Evolutionary conservation across 2,113 vertebrate species (phyloP).

Genomic region (Pterocles gutturalis): DNA sequence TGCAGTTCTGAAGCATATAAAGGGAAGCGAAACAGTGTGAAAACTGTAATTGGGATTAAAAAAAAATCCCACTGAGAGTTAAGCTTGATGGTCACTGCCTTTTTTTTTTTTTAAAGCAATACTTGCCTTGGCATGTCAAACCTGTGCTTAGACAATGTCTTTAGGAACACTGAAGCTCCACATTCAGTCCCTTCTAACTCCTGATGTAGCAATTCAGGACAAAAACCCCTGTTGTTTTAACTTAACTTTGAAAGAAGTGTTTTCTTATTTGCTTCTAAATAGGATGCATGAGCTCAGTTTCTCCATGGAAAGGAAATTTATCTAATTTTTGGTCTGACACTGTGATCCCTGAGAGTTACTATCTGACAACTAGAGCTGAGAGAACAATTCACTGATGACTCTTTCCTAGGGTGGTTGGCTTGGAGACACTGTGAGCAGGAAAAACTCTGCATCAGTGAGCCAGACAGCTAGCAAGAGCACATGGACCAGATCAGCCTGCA

Average conservation of each 20-base stretch:
- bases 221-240: not conserved
- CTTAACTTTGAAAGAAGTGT: not conserved
- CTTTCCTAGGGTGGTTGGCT: not conserved
- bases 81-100: not conserved
- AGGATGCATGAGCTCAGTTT: not conserved
- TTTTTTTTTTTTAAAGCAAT: not conserved
- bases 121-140: not conserved
- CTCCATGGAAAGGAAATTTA: not conserved
- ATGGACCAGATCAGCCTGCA: no score
- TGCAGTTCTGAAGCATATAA: not conserved
- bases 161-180: not conserved
- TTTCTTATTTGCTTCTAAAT: not conserved
- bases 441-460: not conserved
- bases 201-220: not conserved
- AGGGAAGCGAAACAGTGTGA: not conserved
- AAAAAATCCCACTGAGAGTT: not conserved
- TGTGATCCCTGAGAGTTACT: not conserved
- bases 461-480: not conserved
- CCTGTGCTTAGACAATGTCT: not conserved
- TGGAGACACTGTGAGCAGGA: not conserved
- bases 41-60: not conserved
- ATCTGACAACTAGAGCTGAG: not conserved
- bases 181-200: not conserved
- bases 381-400: not conserved
- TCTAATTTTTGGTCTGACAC: not conserved